Percentiles rank a stretch among this genome's conserved stretches.
phyloP scores from a whole-genome alignment of 2,113 vertebrate genomes.

The Rhynchopsitta pachyrhyncha region DNA sequence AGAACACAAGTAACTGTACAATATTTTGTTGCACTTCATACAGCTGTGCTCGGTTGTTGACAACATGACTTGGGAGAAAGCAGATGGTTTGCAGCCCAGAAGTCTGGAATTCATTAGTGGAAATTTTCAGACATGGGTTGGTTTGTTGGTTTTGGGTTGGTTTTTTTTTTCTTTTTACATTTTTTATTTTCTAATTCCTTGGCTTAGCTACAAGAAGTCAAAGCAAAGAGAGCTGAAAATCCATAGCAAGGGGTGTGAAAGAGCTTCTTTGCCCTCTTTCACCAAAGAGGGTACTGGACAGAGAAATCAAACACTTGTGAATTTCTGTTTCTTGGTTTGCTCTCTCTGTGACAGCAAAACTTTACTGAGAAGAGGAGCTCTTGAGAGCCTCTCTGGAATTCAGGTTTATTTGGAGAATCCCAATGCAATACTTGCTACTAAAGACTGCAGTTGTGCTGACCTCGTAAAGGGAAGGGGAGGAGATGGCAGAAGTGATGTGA shows the following conservation, averaged over 20 bases:
- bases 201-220: slow-evolving; percentile 42
- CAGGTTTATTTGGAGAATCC: slow-evolving; percentile 19
- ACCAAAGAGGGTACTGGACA: neutral
- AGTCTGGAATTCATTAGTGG: slow-evolving; percentile 72
- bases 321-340: neutral
- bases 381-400: neutral
- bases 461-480: neutral
- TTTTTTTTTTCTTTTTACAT: neutral
- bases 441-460: slow-evolving; percentile 11
- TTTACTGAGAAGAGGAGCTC: neutral
- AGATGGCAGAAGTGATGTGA: neutral
- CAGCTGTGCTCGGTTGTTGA: slow-evolving; percentile 64
- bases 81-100: slow-evolving; percentile 32
- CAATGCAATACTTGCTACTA: neutral
- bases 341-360: neutral
- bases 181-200: neutral
- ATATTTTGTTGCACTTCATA: slow-evolving; percentile 41
- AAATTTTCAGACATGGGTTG: slow-evolving; percentile 50
- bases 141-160: neutral
- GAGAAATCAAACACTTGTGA: neutral
- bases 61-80: slow-evolving; percentile 52
- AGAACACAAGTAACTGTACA: slow-evolving; percentile 1
- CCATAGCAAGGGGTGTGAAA: neutral
- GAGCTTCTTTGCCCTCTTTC: slow-evolving; percentile 44
- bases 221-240: slow-evolving; percentile 64